Conservation (phyloP, 2,797 vertebrate genomes). For the Paramormyrops hopkinsi region DNA sequence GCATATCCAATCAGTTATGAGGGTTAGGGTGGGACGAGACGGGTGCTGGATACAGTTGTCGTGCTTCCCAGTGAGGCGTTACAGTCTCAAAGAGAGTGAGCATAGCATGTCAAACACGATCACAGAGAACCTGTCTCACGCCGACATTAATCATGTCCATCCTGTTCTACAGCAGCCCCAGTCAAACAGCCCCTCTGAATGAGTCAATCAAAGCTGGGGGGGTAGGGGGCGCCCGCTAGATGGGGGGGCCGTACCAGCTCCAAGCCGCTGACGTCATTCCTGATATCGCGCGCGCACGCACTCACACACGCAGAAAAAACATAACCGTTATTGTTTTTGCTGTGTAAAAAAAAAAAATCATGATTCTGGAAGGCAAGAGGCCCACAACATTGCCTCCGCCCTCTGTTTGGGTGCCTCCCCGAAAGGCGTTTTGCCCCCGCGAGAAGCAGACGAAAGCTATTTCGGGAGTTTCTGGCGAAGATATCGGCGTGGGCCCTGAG, state of each 20-base stretch:
- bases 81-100: slow-evolving; percentile 44
- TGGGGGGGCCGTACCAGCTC: background rate
- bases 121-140: slow-evolving; percentile 26
- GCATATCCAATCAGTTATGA: slow-evolving; percentile 25
- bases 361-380: background rate
- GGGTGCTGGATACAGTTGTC: slow-evolving; percentile 15
- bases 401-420: slow-evolving; percentile 22
- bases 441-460: slow-evolving; percentile 49
- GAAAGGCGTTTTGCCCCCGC: slow-evolving; percentile 45
- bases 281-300: slow-evolving; percentile 42
- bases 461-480: slow-evolving; percentile 52
- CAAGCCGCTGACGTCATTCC: slow-evolving; percentile 35
- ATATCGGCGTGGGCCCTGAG: slow-evolving; percentile 48
- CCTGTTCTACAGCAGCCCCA: slow-evolving; percentile 36
- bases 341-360: background rate
- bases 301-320: slow-evolving; percentile 24
- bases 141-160: slow-evolving; percentile 44
- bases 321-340: slow-evolving; percentile 25
- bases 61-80: slow-evolving; percentile 43
- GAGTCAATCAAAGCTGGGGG: slow-evolving; percentile 40
- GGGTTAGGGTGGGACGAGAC: background rate
- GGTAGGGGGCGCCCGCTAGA: slow-evolving; percentile 23
- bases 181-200: slow-evolving; percentile 37
- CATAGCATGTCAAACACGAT: slow-evolving; percentile 52
- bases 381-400: background rate